Evolutionary conservation across 2,113 vertebrate species (phyloP), one percentile per base, ranked within the genome.

Genomic region (Scalopus aquaticus): DNA sequence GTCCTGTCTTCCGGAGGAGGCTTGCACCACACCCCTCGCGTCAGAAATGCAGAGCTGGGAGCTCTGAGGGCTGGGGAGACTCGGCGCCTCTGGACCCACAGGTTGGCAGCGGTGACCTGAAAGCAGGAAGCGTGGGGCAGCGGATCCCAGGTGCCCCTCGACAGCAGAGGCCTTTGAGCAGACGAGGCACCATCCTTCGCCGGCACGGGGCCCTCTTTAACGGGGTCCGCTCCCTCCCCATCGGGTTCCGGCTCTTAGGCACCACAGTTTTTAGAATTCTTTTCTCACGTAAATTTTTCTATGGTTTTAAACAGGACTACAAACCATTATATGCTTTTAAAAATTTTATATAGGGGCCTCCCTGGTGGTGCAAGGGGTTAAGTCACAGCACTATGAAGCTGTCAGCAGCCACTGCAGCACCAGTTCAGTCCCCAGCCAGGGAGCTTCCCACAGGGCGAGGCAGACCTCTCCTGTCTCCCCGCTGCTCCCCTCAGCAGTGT

Each of bases 211-310:
- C 44, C 44, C 44, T 44, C 44, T 6, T 44, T 5, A 44, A 44
- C 9, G 44, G 44, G 44, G 9, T 5, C 9, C 44, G 5, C 44
- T 9, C 5, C 44, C 9, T 44, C 44, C 44, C 44, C 44, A 44
- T 9, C 9, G 44, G 44, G 44, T 44, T 44, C 44, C 9, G 62
- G 54, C 26, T 62, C 60, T 70, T 72, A 65, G 49, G 30, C 20
- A 77, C 20, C 62, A 8, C 35, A 58, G 88, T 91, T 20, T 90
- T 46, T 86, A 89, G 37, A 84, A 49, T 94, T 88, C 4, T 88
- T 77, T 84, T 49, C 49, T 84, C 9, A 46, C 35, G 19, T 26
- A 19, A 16, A 26, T 76, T 95, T 84, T 81, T 91, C 60, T 9
- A 2, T 10, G 42, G 30, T 72, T 79, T 24, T 69, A 77, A 82